phyloP scores from a whole-genome alignment of 2,797 vertebrate genomes.

The Synaphobranchus kaupii region DNA sequence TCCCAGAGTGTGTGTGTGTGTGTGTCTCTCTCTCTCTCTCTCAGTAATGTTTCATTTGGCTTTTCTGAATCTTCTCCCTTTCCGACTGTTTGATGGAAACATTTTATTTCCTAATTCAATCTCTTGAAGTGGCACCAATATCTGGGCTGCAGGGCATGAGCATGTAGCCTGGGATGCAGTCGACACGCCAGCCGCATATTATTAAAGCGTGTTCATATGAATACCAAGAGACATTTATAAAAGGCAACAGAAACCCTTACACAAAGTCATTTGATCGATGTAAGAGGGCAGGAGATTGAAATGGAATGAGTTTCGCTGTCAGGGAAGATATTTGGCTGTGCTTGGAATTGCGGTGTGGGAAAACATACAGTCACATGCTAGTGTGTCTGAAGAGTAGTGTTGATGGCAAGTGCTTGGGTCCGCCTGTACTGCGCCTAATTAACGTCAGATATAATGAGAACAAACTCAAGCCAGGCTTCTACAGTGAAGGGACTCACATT shows the following conservation, averaged over 20 bases:
- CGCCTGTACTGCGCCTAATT: neutral
- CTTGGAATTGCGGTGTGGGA: neutral
- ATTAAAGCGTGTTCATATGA: conserved; percentile 15
- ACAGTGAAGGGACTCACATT: neutral
- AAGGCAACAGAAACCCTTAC: conserved; percentile 21
- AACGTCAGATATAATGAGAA: neutral
- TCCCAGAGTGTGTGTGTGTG: too few relatives aligned
- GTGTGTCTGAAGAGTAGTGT: neutral
- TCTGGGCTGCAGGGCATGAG: neutral
- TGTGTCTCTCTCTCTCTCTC: neutral
- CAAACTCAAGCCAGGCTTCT: neutral
- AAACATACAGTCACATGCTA: neutral
- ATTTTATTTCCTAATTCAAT: conserved; percentile 27
- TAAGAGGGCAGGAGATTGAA: conserved; percentile 5
- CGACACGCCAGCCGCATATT: neutral
- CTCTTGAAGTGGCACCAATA: conserved; percentile 23
- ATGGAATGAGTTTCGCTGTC: conserved; percentile 8
- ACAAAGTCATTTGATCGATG: conserved; percentile 7
- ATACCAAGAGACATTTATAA: neutral
- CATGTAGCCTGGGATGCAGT: neutral
- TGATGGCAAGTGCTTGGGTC: neutral
- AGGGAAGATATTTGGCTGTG: conserved; percentile 8
- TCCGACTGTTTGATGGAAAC: conserved; percentile 29
- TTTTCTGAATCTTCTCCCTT: conserved; percentile 36
- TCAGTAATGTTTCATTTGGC: conserved; percentile 22